phyloP scores from a whole-genome alignment of 2,113 vertebrate species.

The Chloebia gouldiae region DNA sequence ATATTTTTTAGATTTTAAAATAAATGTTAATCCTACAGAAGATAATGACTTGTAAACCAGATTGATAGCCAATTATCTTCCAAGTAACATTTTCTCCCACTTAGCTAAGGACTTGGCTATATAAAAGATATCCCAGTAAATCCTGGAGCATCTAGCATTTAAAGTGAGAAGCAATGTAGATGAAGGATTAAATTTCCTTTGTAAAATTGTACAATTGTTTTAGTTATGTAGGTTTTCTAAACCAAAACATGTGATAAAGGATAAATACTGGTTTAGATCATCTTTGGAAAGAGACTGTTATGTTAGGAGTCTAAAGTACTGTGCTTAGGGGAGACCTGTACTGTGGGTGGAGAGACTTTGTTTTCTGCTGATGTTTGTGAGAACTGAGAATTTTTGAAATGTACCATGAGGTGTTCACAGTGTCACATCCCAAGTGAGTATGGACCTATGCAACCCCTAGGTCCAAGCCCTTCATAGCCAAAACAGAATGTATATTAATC shows the following conservation, averaged over 20 bases:
- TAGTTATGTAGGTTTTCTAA: background rate
- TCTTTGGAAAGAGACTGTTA: background rate
- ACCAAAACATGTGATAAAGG: background rate
- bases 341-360: background rate
- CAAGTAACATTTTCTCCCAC: conserved; percentile 10
- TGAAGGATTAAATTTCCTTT: background rate
- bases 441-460: background rate
- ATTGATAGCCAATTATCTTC: conserved; percentile 5
- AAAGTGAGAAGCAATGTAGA: background rate
- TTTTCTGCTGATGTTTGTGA: background rate
- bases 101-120: background rate
- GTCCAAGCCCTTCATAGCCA: background rate
- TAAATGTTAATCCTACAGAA: background rate
- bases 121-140: background rate
- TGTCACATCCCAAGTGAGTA: background rate
- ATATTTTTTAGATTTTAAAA: background rate
- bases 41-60: conserved; percentile 10
- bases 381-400: background rate
- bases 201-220: background rate
- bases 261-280: background rate
- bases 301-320: background rate
- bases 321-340: background rate
- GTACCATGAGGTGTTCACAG: background rate
- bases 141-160: background rate
- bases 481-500: background rate